These are phyloP conservation scores for Oreohelix idahoensis DNA, from an alignment of 1,140 invertebrate species.

Conservation along the genomic window DNA sequence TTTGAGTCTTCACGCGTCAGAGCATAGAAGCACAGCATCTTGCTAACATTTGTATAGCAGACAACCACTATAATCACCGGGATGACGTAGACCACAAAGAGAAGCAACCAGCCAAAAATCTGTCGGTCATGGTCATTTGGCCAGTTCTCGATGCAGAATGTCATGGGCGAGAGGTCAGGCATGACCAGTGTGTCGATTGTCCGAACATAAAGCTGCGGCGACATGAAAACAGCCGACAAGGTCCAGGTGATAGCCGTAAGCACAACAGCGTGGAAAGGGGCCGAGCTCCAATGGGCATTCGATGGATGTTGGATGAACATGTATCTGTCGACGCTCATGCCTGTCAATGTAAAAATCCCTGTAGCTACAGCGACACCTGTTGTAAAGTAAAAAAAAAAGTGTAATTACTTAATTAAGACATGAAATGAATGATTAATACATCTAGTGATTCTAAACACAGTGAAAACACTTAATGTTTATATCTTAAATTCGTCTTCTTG, in stretches of 20 bases:
- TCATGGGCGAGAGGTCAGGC: slow-evolving; percentile 45
- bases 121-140: slow-evolving; percentile 67
- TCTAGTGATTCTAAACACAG: too few species aligned
- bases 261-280: slow-evolving; percentile 77
- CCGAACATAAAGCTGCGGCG: slow-evolving; percentile 79
- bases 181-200: slow-evolving; percentile 48
- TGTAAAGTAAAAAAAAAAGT: background rate
- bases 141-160: slow-evolving; percentile 79
- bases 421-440: too few species aligned
- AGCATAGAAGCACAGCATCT: slow-evolving; percentile 73
- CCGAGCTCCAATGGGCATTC: slow-evolving; percentile 72
- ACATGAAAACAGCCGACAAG: slow-evolving; percentile 79
- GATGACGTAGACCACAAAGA: slow-evolving; percentile 75
- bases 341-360: slow-evolving; percentile 85
- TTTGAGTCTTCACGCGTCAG: slow-evolving; percentile 72
- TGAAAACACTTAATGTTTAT: too few species aligned
- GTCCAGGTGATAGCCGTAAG: slow-evolving; percentile 79
- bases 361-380: slow-evolving; percentile 83
- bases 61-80: slow-evolving; percentile 73
- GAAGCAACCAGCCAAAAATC: slow-evolving; percentile 74
- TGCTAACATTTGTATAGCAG: slow-evolving; percentile 74
- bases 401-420: too few species aligned
- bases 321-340: slow-evolving; percentile 85
- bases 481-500: too few species aligned
- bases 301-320: slow-evolving; percentile 83